Evolutionary conservation across 2,888 invertebrate genomes (phyloP), one percentile per base, ranked within the genome.

Genomic region (Pollenia labialis): DNA sequence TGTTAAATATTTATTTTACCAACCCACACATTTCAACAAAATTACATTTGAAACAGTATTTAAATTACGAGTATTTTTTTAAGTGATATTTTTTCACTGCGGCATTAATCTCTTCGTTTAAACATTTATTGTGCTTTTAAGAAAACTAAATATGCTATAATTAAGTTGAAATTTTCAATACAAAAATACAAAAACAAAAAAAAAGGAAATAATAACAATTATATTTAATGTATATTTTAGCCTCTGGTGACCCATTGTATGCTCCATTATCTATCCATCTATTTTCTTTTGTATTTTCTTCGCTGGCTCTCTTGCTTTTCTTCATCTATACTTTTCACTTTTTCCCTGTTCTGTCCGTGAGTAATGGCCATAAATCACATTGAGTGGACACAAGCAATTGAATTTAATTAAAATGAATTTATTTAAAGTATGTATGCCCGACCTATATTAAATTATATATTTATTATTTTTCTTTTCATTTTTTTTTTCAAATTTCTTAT

Each of bases 311-410:
- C 6, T 76, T 52, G 14, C n/a, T 62, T 42, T 68, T 46, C 14
- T 48, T 64, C 12, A 44, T 23, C 6, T 14, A 23, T n/a, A 68
- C 50, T 42, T 60, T 11, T 40, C 32, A 16, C 56, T 52, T 68
- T 77, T 50, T 42, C 46, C 62, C 68, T 69, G 75, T 71, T 64
- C 75, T 40, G 79, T 87, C 60, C 87, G 84, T 87, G 87, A 87
- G 84, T 74, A 87, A 69, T 87, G 81, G 87, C 84, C 84, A 84
- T 87, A 87, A 87, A 87, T 87, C 87, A 87, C 87, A 87, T 87
- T 87, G 87, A 87, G 87, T 87, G 87, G 87, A 85, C 87, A 88
- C 83, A 88, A 88, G 85, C 83, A 81, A 85, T 85, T 81, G 83
- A 86, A 79, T 84, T 84, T 82, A 88, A 88, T 88, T 84, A 86